A percentile compares a stretch with the other conserved stretches of the same genome.
Evolutionary conservation across 92 coral and sea anemone species (phyloP).

Genomic region (Zoanthus solanderi): DNA sequence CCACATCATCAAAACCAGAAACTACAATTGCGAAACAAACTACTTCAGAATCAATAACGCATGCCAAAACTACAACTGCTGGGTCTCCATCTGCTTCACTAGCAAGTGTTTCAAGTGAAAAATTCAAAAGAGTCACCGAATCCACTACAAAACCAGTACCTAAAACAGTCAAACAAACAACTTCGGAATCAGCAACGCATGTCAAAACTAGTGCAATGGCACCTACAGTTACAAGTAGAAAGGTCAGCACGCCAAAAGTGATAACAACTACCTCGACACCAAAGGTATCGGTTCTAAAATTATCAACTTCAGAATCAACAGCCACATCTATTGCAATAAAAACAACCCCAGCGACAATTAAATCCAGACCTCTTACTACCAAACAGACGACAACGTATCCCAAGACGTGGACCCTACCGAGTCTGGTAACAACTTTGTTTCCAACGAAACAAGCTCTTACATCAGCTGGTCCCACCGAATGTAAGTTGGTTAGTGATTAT

Average conservation of each 20-base stretch:
- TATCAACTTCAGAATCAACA: slow-evolving; percentile 3
- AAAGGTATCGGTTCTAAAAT: background rate
- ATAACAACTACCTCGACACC: background rate
- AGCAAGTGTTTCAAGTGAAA: background rate
- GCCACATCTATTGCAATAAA: background rate
- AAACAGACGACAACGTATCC: background rate
- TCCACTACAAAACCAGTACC: background rate
- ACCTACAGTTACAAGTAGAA: slow-evolving; percentile 3
- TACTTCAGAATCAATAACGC: slow-evolving; percentile 1
- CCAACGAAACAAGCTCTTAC: slow-evolving; percentile 13
- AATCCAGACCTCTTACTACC: slow-evolving; percentile 3
- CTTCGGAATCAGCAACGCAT: slow-evolving; percentile 5
- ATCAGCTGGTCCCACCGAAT: slow-evolving; percentile 4
- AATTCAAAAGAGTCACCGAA: background rate
- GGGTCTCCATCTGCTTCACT: background rate
- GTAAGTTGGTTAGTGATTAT: background rate
- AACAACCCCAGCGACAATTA: background rate
- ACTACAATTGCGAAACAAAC: slow-evolving; percentile 8
- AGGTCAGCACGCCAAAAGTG: slow-evolving; percentile 2
- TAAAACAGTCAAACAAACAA: background rate
- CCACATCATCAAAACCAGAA: background rate
- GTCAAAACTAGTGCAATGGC: background rate
- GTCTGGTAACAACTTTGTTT: background rate
- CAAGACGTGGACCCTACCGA: background rate
- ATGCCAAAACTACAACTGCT: background rate